A percentile compares a stretch with the other conserved stretches of the same genome.
phyloP scores from a whole-genome alignment of 2,113 vertebrate species.

The Seriola dumerili region DNA sequence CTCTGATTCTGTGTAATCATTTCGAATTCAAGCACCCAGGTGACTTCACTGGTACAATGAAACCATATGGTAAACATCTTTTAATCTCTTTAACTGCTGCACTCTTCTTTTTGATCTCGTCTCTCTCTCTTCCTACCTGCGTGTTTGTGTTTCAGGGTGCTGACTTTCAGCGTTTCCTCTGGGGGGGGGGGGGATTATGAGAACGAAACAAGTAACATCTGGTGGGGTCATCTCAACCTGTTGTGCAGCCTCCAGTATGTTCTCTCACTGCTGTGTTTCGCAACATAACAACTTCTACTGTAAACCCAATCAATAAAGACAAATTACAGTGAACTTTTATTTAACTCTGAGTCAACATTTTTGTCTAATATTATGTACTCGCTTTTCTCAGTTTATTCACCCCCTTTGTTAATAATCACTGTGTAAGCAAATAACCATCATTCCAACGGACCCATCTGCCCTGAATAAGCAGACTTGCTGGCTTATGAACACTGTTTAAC shows the following conservation, averaged over 20 bases:
- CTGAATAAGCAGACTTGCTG: slow-evolving; percentile 40
- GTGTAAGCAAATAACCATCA: slow-evolving; percentile 36
- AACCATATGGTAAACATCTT: slow-evolving; percentile 47
- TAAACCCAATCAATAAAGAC: slow-evolving; percentile 6
- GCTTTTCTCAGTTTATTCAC: slow-evolving; percentile 15
- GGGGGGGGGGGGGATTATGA: neutral
- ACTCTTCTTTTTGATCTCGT: slow-evolving; percentile 39
- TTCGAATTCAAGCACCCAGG: slow-evolving; percentile 1
- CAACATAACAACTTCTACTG: neutral
- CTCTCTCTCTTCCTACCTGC: slow-evolving; percentile 21
- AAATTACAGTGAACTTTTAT: slow-evolving; percentile 17
- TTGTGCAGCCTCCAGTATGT: slow-evolving; percentile 21
- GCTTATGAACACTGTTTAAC: slow-evolving; percentile 24
- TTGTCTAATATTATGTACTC: slow-evolving; percentile 18
- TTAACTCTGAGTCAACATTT: slow-evolving; percentile 8
- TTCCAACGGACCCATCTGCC: slow-evolving; percentile 44
- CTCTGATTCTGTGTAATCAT: slow-evolving; percentile 3
- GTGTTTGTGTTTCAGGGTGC: slow-evolving; percentile 42
- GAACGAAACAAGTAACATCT: slow-evolving; percentile 55
- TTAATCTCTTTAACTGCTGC: slow-evolving; percentile 44
- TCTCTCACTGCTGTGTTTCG: slow-evolving; percentile 7
- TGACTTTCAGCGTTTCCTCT: slow-evolving; percentile 31
- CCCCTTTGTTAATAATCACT: slow-evolving; percentile 24
- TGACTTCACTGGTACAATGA: neutral
- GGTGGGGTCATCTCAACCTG: slow-evolving; percentile 59